Evolutionary conservation across 2,797 vertebrate genomes (phyloP).

Genomic region (Ibycter americanus): DNA sequence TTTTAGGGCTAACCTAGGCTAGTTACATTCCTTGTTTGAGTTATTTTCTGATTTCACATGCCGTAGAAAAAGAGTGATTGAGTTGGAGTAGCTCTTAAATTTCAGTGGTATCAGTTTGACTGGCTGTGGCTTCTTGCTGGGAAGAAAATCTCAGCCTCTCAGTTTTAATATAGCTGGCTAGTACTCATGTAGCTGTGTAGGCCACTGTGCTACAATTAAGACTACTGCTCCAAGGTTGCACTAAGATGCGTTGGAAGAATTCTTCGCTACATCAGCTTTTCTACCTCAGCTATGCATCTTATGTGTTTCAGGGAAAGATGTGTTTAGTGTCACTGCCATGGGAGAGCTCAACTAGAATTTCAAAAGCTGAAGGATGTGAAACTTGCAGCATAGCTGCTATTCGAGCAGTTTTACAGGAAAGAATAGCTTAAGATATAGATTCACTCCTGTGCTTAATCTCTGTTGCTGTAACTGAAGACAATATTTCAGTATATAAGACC

Average conservation of each 20-base stretch:
- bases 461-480: fast-evolving
- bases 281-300: not conserved
- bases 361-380: not conserved
- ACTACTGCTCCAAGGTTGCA: not conserved
- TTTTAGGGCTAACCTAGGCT: not conserved
- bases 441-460: not conserved
- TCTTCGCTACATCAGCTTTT: not conserved
- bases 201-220: fast-evolving
- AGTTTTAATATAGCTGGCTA: not conserved
- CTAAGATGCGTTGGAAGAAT: not conserved
- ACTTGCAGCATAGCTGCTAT: not conserved
- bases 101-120: not conserved
- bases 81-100: not conserved
- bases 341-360: not conserved
- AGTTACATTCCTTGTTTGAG: not conserved
- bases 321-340: not conserved
- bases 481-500: not conserved
- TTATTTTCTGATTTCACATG: not conserved
- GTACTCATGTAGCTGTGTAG: not conserved
- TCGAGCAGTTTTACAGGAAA: not conserved
- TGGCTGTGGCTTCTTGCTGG: not conserved
- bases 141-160: not conserved
- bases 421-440: not conserved
- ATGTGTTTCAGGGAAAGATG: not conserved
- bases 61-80: fast-evolving